Conservation (phyloP, 2,888 invertebrate species). For the Dichetophora obliterata region DNA sequence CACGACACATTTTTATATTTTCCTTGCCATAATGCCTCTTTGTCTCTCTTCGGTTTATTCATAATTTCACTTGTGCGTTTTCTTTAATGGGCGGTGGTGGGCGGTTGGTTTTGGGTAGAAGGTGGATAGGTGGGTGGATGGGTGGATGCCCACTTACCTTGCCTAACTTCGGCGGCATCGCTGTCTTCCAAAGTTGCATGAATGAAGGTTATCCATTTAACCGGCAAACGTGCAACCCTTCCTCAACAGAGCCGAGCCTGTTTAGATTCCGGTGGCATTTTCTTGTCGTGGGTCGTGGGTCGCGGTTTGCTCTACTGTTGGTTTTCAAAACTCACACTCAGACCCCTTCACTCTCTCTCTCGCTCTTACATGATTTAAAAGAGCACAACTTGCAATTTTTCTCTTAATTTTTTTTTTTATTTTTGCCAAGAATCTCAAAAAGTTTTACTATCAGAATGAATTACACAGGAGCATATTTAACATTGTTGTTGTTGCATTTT, state of each 20-base stretch:
- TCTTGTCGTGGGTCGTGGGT: not conserved
- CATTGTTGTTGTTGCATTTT: constrained; percentile 32
- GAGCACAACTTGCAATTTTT: not conserved
- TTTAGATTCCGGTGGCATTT: not conserved
- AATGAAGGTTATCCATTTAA: constrained; percentile 27
- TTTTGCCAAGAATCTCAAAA: not conserved
- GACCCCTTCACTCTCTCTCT: not conserved
- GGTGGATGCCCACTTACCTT: not conserved
- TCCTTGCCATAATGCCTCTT: constrained; percentile 43
- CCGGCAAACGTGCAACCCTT: constrained; percentile 6
- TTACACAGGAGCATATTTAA: not conserved
- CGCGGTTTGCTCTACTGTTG: not conserved
- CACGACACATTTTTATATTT: constrained; percentile 40
- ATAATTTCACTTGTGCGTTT: not conserved
- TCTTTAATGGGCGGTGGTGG: not conserved
- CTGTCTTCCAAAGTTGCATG: constrained; percentile 30
- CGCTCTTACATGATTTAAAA: not conserved
- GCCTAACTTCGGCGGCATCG: constrained; percentile 10
- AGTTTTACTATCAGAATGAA: not conserved
- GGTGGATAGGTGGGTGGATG: constrained; percentile 10
- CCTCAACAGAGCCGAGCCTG: not conserved
- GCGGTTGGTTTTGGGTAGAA: not conserved
- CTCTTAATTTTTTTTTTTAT: not conserved
- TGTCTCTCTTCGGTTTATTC: constrained; percentile 54
- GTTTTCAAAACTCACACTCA: constrained; percentile 16